Base-by-base conservation (phyloP, 2,797 vertebrate species). In the Cichlasoma orientale region DNA sequence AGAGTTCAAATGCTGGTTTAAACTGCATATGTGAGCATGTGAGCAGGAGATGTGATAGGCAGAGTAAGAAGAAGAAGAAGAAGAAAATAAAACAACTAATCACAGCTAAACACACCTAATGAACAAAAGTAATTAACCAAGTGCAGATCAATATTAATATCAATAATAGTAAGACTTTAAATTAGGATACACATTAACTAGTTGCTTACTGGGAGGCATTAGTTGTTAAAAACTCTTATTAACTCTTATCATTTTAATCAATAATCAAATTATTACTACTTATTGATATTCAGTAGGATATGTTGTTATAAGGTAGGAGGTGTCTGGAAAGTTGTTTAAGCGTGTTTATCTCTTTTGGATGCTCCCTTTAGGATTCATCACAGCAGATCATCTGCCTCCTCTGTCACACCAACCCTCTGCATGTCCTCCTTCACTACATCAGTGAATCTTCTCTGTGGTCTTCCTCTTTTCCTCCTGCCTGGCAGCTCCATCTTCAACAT, bases 1-100 rank as follows among this genome's bases (percentile, higher is more conserved):
- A 54, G 73, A 81, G 82, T 82, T 90, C 75, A 86, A 80, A 79
- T 44, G 66, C 56, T 50, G 50, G 73, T 82, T 88, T 80, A 76
- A 79, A 86, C 66, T 70, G 80, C 41, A 74, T 70, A 83, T 81
- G 77, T 77, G 73, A 69, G 82, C 53, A 25, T 41, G 36, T 36
- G 36, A 41, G 8, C 59, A 63, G 14, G 36, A 44, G 59, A 18
- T 86, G 69, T n/a, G 76, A 83, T 58, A 61, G 50, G 33, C 82
- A 66, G 54, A 53, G 44, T 7, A 21, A 29, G 31, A 54, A 79
- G 70, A 61, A n/a, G 33, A 11, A 47, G 16, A 63, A 23, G 14
- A 44, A 16, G 4, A 44, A 44, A 44, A 6, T 5, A 16, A 47
- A 47, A 52, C 23, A 66, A 47, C 41, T 23, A 31, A n/a, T 50